Conservation (phyloP, 1,140 invertebrate genomes). For the Achatina immaculata region DNA sequence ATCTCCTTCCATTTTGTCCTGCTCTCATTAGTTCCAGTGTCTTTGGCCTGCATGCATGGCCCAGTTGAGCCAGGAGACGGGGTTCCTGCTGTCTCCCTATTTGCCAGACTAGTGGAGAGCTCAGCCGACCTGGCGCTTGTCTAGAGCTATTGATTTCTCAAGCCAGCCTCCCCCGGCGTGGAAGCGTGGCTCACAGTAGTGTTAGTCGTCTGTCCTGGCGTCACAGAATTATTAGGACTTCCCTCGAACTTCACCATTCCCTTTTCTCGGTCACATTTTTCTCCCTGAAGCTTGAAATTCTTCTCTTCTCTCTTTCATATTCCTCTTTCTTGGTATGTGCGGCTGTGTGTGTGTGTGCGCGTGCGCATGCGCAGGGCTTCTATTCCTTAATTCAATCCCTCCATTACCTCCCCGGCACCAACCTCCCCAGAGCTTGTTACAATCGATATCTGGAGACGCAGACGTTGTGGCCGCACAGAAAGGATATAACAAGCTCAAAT, state of each 20-base stretch:
- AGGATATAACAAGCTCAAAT: not conserved
- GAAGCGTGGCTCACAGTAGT: not conserved
- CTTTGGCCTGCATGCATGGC: not conserved
- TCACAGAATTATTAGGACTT: not conserved
- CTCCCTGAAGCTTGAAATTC: not conserved
- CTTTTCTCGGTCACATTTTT: not conserved
- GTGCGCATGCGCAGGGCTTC: not conserved
- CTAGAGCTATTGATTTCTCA: slow-evolving; percentile 21
- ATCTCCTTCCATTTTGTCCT: slow-evolving; percentile 10
- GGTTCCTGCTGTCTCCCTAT: not conserved
- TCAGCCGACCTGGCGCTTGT: slow-evolving; percentile 12
- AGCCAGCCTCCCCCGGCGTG: not conserved
- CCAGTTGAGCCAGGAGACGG: not conserved
- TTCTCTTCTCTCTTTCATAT: no score
- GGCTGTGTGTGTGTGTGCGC: no score
- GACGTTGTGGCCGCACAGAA: not conserved
- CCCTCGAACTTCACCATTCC: not conserved
- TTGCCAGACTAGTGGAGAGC: slow-evolving; percentile 12
- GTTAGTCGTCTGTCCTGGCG: not conserved
- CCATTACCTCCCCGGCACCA: not conserved
- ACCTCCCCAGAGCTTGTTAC: not conserved
- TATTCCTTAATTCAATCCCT: not conserved
- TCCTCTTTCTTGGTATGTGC: no score
- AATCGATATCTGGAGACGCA: not conserved
- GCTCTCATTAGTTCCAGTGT: slow-evolving; percentile 23